Conservation (phyloP, 2,113 vertebrate genomes). For the Aplodontia rufa region DNA sequence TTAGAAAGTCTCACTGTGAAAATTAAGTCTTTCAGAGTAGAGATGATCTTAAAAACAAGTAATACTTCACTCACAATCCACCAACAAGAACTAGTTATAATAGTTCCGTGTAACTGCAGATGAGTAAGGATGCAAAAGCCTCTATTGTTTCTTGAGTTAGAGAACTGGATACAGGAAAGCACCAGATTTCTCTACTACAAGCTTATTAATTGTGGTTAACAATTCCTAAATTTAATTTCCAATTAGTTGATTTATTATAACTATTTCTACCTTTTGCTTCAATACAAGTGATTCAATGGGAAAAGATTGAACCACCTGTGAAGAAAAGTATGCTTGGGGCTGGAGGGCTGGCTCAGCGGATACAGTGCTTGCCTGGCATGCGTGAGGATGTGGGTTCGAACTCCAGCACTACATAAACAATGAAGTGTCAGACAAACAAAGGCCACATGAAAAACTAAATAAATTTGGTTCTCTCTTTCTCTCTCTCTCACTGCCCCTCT, state of each 20-base stretch:
- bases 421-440: too few relatives aligned
- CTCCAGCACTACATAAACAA: too few relatives aligned
- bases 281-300: not conserved
- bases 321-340: slow-evolving; percentile 9
- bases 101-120: not conserved
- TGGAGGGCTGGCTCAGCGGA: too few relatives aligned
- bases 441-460: too few relatives aligned
- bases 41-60: not conserved
- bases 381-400: too few relatives aligned
- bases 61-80: not conserved
- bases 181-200: not conserved
- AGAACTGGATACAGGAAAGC: not conserved
- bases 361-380: too few relatives aligned
- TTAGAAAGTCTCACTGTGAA: not conserved
- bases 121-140: not conserved
- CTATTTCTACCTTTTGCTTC: not conserved
- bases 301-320: not conserved
- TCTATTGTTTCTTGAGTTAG: not conserved
- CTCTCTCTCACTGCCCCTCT: too few relatives aligned
- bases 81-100: not conserved
- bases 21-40: not conserved
- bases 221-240: not conserved
- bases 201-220: not conserved
- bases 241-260: not conserved
- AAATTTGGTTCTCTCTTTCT: too few relatives aligned